Evolutionary conservation across 2,113 vertebrate genomes (phyloP), one percentile per base, ranked within the genome.

Genomic region (Macrotis lagotis): DNA sequence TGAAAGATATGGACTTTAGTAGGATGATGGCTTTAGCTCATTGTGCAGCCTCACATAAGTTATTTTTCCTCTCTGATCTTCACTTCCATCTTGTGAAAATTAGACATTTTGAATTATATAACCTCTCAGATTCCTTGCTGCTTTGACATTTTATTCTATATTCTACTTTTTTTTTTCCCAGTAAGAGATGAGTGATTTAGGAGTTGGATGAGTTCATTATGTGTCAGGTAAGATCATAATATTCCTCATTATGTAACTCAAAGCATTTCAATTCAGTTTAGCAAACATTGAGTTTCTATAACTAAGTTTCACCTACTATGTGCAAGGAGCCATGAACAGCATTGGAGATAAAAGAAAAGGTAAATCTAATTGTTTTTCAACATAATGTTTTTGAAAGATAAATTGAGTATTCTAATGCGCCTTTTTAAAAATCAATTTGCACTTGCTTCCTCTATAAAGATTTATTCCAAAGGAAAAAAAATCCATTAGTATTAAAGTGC

Each of bases 401-500:
- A 98, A 98, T 98, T 98, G 97, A 91, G 96, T 94, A 90, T 97
- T 94, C n/a, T n/a, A n/a, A 97, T 98, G 98, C 97, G 93, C 97
- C 97, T 98, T 97, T 98, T 98, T 98, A 98, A 98, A 98, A 98
- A 98, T 98, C 98, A 98, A 44, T 83, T 83, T 83, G 66, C 66
- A 83, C 66, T 83, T 83, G n/a, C 66, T 83, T 83, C 66, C n/a
- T 97, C 97, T 96, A 97, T 98, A 98, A 98, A 98, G 98, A 98
- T 98, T 98, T 98, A 98, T 98, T 95, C 98, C 96, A 96, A 88
- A 94, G 97, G 96, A 98, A 97, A 96, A 96, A 98, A 97, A 98
- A 97, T 97, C 98, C 98, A 98, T 98, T 98, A 98, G 98, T 98
- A 98, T 98, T 98, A 98, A 98, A 98, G 97, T 98, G 98, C 98